These are phyloP conservation scores for Taxidea taxus DNA, from an alignment of 2,113 vertebrate genomes.

Conservation along the genomic window DNA sequence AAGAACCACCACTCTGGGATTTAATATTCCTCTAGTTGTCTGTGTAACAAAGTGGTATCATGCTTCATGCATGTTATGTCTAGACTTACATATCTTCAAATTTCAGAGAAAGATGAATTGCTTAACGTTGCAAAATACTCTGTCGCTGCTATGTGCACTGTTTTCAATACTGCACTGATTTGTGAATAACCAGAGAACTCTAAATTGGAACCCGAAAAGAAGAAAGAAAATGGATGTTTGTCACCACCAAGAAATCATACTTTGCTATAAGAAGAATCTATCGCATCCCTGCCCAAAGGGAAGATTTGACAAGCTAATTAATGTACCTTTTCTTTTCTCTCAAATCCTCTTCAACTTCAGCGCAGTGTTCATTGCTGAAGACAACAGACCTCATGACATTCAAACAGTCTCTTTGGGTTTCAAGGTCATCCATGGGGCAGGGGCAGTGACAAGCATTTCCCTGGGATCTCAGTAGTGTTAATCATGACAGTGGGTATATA, in stretches of 20 bases:
- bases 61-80: conserved; percentile 24
- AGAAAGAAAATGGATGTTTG: conserved; percentile 36
- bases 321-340: not conserved
- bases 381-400: not conserved
- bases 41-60: not conserved
- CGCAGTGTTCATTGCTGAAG: not conserved
- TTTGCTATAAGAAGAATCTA: conserved; percentile 15
- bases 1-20: not conserved
- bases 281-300: not conserved
- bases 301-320: conserved; percentile 39
- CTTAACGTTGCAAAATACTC: conserved; percentile 66
- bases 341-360: not conserved
- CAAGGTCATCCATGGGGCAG: not conserved
- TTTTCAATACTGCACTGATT: conserved; percentile 54
- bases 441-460: not conserved
- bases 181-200: conserved; percentile 53
- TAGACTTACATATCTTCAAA: conserved; percentile 34
- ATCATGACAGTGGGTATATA: not conserved
- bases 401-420: not conserved
- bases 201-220: conserved; percentile 59
- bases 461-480: not conserved
- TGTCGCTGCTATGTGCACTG: not conserved
- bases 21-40: conserved; percentile 27
- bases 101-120: conserved; percentile 20
- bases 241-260: conserved; percentile 46